Evolutionary conservation across 2,113 vertebrate species (phyloP).

Genomic region (Marcusenius ussheri): DNA sequence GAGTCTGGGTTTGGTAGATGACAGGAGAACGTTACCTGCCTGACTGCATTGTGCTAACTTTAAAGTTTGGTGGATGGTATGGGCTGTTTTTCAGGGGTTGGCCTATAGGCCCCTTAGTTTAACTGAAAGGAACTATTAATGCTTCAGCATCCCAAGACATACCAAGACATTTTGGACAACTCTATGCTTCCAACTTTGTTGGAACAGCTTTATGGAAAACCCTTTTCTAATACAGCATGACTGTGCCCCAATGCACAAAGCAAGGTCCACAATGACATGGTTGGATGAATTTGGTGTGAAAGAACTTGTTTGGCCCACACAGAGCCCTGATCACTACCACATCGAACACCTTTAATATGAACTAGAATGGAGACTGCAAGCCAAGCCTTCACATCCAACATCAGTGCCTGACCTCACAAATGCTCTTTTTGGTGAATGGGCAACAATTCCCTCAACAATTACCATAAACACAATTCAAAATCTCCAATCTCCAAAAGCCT

Average conservation of each 20-base stretch:
- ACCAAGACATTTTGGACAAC: neutral
- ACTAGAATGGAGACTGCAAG: too few species aligned
- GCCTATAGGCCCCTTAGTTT: neutral
- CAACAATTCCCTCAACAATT: too few species aligned
- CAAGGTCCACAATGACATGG: too few species aligned
- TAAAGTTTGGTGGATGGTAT: neutral
- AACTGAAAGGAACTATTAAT: neutral
- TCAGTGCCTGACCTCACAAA: neutral
- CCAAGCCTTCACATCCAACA: neutral
- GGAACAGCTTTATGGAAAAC: neutral
- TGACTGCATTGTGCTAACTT: neutral
- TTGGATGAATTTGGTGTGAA: too few species aligned
- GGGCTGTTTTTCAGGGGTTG: neutral
- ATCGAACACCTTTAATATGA: too few species aligned
- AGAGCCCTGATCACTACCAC: too few species aligned
- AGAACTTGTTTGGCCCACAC: too few species aligned
- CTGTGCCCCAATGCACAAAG: too few species aligned
- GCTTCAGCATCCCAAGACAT: neutral
- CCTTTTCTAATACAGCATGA: too few species aligned
- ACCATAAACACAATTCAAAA: too few species aligned
- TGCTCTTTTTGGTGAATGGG: too few species aligned
- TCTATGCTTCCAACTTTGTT: neutral
- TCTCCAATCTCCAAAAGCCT: too few species aligned
- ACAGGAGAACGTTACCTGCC: neutral
- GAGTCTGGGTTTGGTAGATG: neutral